Base-by-base conservation (phyloP, 2,797 vertebrate species). In the Parauchenoglanis ngamensis region DNA sequence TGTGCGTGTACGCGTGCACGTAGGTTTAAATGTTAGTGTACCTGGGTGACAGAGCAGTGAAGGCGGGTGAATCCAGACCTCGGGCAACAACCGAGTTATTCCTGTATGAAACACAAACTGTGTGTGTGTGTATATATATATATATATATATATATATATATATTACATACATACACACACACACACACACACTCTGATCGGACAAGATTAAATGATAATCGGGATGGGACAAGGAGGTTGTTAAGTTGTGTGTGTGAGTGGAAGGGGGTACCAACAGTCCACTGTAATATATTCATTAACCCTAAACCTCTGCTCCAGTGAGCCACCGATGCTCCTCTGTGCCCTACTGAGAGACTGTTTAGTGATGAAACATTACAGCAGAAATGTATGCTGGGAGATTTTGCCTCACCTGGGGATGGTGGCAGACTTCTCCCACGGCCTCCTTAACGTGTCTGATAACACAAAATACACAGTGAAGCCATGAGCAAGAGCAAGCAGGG, bases 41-140 rank as follows among this genome's bases (percentile, higher is more conserved):
- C 57, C 67, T 72, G 56, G 54, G 80, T n/a, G 72, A 44, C 49
- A 85, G 72, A 67, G 80, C 7, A 79, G 52, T 89, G 93, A 93
- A 85, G 89, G 94, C 79, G 83, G 94, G 90, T 91, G 94, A 90
- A 91, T 96, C 95, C 94, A 92, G 87, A 93, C 91, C 92, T 93
- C 94, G 94, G 93, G 91, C 7, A 91, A 94, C 89, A 89, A 40
- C 35, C 35, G 95, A 95, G 92, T 95, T 96, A 94, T 94, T 95
- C 95, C 96, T 96, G 96, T 96, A 95, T 95, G 93, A 95, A 93
- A 96, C 92, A 96, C 90, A 95, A 90, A 94, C 87, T 87, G 23
- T 83, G 73, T 88, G 84, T 85, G 82, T 59, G 46, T 46, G 3
- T 54, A 1, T 28, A 19, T 28, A 28, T 17, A 28, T 3, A 40